These are phyloP conservation scores for Vultur gryphus DNA, from an alignment of 2,797 vertebrate species.

Conservation along the genomic window DNA sequence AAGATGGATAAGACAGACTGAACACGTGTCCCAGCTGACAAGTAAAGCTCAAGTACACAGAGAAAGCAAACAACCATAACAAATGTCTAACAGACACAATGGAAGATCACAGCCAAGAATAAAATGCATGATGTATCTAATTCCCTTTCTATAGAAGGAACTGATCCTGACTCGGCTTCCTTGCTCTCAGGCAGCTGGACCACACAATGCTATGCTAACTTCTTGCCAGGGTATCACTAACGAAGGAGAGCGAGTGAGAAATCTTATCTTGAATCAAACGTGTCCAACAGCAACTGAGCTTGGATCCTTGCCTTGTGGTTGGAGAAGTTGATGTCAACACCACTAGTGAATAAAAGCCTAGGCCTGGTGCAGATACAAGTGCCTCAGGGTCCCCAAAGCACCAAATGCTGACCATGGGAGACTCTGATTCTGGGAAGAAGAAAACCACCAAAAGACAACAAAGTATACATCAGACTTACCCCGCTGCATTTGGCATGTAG, in stretches of 20 bases:
- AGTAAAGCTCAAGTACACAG: background rate
- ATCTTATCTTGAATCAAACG: background rate
- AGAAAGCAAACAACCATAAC: background rate
- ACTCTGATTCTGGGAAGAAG: background rate
- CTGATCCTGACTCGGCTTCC: background rate
- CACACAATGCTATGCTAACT: background rate
- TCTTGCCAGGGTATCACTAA: background rate
- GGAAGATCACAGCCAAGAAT: slow-evolving; percentile 22
- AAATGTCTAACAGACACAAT: background rate
- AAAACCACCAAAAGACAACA: background rate
- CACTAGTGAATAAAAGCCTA: background rate
- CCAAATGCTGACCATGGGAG: background rate
- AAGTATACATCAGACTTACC: background rate
- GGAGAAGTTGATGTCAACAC: background rate
- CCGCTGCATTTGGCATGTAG: background rate
- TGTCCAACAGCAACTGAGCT: background rate
- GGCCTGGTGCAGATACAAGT: background rate
- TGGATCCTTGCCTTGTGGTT: background rate
- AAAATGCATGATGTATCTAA: background rate
- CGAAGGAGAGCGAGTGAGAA: background rate
- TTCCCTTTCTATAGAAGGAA: background rate
- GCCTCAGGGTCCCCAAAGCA: background rate
- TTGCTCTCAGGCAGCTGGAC: background rate
- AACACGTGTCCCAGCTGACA: background rate
- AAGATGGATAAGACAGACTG: background rate